A percentile compares a stretch with the other conserved stretches of the same genome.
Conservation (phyloP, 1,140 invertebrate genomes). For the Drosophila tsacasi region DNA sequence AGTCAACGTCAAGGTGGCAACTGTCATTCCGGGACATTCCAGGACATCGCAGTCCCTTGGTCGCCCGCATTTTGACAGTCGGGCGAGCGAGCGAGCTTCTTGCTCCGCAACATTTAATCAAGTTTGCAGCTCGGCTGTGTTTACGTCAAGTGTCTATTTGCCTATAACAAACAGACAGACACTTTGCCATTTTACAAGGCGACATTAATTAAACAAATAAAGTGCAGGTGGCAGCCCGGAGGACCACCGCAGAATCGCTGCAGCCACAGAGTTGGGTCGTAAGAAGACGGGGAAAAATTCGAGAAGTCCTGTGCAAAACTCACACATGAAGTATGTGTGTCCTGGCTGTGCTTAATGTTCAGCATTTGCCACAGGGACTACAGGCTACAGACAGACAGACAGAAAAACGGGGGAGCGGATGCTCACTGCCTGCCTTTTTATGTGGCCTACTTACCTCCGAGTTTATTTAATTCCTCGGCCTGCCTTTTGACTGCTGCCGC, state of each 20-base stretch:
- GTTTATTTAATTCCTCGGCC: slow-evolving; percentile 71
- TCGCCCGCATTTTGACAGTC: slow-evolving; percentile 70
- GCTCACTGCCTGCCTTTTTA: slow-evolving; percentile 38
- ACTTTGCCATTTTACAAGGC: slow-evolving; percentile 77
- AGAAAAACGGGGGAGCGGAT: not conserved
- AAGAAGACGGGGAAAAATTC: slow-evolving; percentile 54
- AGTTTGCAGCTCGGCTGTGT: slow-evolving; percentile 78
- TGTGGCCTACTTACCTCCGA: slow-evolving; percentile 61
- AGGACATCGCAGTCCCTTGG: slow-evolving; percentile 42
- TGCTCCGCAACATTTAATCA: slow-evolving; percentile 71
- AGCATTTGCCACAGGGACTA: slow-evolving; percentile 22
- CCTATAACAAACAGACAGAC: slow-evolving; percentile 78
- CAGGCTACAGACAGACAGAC: not conserved
- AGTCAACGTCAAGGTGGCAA: slow-evolving; percentile 69
- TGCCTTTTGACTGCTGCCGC: slow-evolving; percentile 54
- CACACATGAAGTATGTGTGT: slow-evolving; percentile 30
- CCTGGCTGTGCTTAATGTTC: slow-evolving; percentile 38
- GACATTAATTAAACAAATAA: slow-evolving; percentile 83
- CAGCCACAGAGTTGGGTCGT: slow-evolving; percentile 29
- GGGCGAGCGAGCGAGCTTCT: slow-evolving; percentile 4
- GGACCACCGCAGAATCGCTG: slow-evolving; percentile 43
- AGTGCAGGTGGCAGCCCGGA: slow-evolving; percentile 55
- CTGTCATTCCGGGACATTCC: slow-evolving; percentile 64
- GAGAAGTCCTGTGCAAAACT: slow-evolving; percentile 18
- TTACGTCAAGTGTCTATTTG: slow-evolving; percentile 83